These are phyloP conservation scores for Chaetorhynchus papuensis DNA, from an alignment of 2,113 vertebrate genomes.

Conservation along the genomic window DNA sequence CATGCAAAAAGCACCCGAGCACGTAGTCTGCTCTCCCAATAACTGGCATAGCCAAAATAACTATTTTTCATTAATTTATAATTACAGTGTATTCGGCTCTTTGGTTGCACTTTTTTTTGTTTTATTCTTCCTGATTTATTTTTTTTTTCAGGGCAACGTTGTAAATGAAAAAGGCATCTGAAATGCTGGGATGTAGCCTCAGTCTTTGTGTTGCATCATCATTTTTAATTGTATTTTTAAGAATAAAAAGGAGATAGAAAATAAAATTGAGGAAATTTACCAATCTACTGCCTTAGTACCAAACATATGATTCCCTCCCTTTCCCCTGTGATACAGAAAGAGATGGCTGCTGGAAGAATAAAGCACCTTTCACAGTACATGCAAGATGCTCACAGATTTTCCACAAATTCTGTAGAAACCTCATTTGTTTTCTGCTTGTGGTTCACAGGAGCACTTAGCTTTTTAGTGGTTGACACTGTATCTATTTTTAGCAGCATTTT, in stretches of 20 bases:
- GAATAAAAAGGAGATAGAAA: neutral
- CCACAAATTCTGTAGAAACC: constrained; percentile 41
- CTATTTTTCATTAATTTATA: neutral
- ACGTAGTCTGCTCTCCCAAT: neutral
- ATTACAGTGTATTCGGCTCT: neutral
- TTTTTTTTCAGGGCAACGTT: neutral
- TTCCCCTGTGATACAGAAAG: neutral
- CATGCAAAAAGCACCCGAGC: neutral
- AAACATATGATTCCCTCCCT: neutral
- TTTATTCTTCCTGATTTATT: neutral
- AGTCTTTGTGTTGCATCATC: neutral
- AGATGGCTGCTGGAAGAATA: constrained; percentile 1
- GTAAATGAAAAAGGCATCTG: neutral
- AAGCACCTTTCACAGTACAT: neutral
- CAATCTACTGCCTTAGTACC: neutral
- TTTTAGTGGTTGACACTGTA: constrained; percentile 61
- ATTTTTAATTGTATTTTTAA: neutral
- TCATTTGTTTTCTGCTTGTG: constrained; percentile 63
- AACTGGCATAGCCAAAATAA: neutral
- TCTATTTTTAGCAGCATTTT: constrained; percentile 76
- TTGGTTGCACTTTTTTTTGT: neutral
- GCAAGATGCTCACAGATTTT: constrained; percentile 35
- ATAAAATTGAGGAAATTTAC: neutral
- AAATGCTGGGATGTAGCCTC: neutral
- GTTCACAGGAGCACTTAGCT: constrained; percentile 62